A percentile compares a stretch with the other conserved stretches of the same genome.
Evolutionary conservation across 2,888 invertebrate species (phyloP).

Genomic region (Drosophila mulleri): DNA sequence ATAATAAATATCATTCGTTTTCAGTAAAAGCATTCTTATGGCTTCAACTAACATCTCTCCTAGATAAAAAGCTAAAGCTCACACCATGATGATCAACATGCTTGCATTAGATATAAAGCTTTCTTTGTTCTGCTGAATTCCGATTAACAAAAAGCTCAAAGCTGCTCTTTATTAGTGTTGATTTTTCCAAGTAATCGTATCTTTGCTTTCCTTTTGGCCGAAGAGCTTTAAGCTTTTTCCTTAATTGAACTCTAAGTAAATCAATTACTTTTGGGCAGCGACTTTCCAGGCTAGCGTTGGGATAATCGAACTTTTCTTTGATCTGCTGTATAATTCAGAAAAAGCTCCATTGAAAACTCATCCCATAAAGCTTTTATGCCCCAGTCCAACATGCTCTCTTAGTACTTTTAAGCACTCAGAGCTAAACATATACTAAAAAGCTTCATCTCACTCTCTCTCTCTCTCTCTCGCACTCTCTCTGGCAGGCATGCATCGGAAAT

Average conservation of each 20-base stretch:
- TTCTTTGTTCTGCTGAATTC: background rate
- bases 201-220: too few species aligned
- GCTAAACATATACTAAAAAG: background rate
- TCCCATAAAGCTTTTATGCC: too few species aligned
- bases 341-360: background rate
- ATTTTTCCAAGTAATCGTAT: too few species aligned
- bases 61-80: too few species aligned
- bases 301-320: too few species aligned
- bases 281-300: background rate
- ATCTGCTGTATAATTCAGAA: background rate
- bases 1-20: too few species aligned
- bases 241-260: too few species aligned
- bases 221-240: background rate
- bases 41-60: too few species aligned
- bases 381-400: background rate
- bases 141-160: background rate
- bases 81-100: background rate
- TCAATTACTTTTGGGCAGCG: background rate
- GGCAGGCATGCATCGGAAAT: slow-evolving; percentile 99
- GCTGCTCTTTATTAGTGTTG: too few species aligned
- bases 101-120: background rate
- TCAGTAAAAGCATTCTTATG: too few species aligned
- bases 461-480: background rate
- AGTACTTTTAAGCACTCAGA: background rate
- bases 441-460: background rate